phyloP scores from a whole-genome alignment of 2,113 vertebrate genomes.

The Upupa epops region DNA sequence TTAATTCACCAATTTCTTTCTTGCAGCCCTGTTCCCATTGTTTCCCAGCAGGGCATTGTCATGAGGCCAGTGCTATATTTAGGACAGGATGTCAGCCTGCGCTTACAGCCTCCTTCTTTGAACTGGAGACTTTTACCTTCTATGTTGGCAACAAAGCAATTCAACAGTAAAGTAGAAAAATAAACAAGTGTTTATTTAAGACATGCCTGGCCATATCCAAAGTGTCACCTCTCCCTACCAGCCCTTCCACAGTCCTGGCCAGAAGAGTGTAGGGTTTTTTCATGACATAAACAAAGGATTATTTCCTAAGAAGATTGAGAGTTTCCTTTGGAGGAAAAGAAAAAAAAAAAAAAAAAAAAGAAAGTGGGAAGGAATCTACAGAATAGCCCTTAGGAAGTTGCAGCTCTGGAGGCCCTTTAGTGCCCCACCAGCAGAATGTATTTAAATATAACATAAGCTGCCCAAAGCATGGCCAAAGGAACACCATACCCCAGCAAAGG shows the following conservation, averaged over 20 bases:
- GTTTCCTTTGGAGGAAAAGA: constrained; percentile 44
- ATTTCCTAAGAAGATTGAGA: constrained; percentile 59
- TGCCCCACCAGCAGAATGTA: neutral
- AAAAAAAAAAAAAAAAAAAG: neutral
- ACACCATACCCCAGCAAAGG: neutral
- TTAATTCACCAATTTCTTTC: constrained; percentile 61
- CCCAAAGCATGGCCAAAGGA: neutral
- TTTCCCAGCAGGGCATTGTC: constrained; percentile 53
- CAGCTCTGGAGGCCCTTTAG: constrained; percentile 40
- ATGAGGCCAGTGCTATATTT: constrained; percentile 62
- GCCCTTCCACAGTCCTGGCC: neutral
- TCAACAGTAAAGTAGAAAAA: constrained; percentile 70
- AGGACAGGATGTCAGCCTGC: constrained; percentile 70
- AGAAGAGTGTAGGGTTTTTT: constrained; percentile 49
- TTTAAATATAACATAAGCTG: constrained; percentile 53
- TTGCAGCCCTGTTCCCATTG: constrained; percentile 49
- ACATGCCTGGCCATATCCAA: constrained; percentile 6
- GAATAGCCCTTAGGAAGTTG: constrained; percentile 51
- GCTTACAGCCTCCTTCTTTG: constrained; percentile 46
- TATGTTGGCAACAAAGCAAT: constrained; percentile 38
- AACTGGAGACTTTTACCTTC: constrained; percentile 70
- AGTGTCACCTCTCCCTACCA: constrained; percentile 43
- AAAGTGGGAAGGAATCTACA: constrained; percentile 53
- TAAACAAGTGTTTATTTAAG: constrained; percentile 72
- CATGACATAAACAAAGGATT: constrained; percentile 56